Conservation (phyloP, 2,888 invertebrate genomes). For the Drosophila niveifrons region DNA sequence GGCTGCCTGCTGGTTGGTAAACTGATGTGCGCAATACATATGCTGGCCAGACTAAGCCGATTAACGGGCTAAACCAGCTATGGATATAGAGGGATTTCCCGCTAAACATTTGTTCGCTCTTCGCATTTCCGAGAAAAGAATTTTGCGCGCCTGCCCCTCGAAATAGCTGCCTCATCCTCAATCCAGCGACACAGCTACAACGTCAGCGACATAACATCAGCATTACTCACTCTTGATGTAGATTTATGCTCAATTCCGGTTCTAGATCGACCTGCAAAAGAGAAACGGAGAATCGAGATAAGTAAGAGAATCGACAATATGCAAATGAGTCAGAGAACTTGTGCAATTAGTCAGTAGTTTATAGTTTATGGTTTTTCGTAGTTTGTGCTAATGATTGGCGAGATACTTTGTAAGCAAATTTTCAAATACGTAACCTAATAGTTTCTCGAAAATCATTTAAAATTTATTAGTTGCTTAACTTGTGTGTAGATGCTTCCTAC, state of each 20-base stretch:
- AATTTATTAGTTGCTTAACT: neutral
- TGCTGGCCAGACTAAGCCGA: slow-evolving; percentile 4
- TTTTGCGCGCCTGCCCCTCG: slow-evolving; percentile 2
- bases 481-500: neutral
- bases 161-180: slow-evolving; percentile 33
- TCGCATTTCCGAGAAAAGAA: slow-evolving; percentile 24
- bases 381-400: slow-evolving; percentile 10
- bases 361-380: neutral
- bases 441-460: neutral
- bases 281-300: slow-evolving; percentile 74
- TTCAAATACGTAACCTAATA: slow-evolving; percentile 1
- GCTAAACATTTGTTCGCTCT: slow-evolving; percentile 24
- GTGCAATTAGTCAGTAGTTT: slow-evolving; percentile 35
- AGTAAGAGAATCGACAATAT: slow-evolving; percentile 36
- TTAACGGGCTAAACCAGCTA: slow-evolving; percentile 17
- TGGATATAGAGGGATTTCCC: slow-evolving; percentile 34
- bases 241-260: slow-evolving; percentile 91
- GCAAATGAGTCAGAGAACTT: slow-evolving; percentile 47
- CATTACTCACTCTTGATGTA: slow-evolving; percentile 91
- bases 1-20: slow-evolving; percentile 2
- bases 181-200: neutral
- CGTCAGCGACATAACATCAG: slow-evolving; percentile 56
- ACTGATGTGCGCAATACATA: slow-evolving; percentile 1
- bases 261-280: slow-evolving; percentile 91
- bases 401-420: slow-evolving; percentile 12